phyloP scores from a whole-genome alignment of 2,113 vertebrate species.

The Empidonax alnorum region DNA sequence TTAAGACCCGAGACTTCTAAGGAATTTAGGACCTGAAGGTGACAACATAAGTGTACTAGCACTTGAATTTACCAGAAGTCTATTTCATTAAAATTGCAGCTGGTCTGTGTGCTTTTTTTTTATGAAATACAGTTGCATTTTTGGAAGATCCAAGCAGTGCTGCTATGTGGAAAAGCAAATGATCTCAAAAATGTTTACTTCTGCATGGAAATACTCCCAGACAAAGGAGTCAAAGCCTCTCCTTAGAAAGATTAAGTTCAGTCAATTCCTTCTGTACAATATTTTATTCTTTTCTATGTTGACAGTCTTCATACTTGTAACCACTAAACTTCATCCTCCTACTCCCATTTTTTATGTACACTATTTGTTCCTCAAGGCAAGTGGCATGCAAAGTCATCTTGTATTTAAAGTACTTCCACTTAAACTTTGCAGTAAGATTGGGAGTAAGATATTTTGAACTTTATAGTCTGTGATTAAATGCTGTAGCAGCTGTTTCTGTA shows the following conservation, averaged over 20 bases:
- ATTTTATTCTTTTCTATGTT: neutral
- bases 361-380: neutral
- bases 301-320: neutral
- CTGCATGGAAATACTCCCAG: neutral
- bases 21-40: neutral
- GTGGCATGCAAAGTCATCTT: neutral
- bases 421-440: neutral
- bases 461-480: neutral
- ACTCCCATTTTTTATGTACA: neutral
- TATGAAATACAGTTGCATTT: neutral
- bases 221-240: neutral
- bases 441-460: neutral
- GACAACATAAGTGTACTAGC: neutral
- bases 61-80: neutral
- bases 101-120: neutral
- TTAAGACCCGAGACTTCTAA: neutral
- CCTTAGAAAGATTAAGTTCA: neutral
- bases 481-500: neutral
- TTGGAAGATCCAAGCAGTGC: neutral
- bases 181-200: neutral
- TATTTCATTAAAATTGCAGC: neutral
- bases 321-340: neutral
- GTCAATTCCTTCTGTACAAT: neutral
- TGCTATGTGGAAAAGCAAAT: neutral
- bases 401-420: neutral